Evolutionary conservation across 2,888 invertebrate species (phyloP).

Genomic region (Abrostola tripartita): DNA sequence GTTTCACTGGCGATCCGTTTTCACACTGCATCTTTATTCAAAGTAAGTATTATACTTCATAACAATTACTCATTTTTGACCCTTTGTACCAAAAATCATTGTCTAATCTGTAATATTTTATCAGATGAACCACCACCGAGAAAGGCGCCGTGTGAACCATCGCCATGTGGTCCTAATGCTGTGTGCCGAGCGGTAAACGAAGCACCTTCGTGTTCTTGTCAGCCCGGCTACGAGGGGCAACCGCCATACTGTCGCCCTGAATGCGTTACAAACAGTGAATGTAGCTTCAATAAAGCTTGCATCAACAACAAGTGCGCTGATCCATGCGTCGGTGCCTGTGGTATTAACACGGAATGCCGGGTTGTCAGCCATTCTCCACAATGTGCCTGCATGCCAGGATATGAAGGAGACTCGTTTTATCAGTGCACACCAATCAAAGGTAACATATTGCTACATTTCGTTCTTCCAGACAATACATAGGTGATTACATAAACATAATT

Average conservation of each 20-base stretch:
- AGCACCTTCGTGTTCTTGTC: slow-evolving; percentile 91
- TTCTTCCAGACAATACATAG: background rate
- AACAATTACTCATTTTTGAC: background rate
- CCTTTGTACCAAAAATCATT: background rate
- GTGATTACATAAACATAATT: too few relatives aligned
- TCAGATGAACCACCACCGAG: slow-evolving; percentile 69
- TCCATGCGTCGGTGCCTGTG: slow-evolving; percentile 94
- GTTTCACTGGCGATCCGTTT: slow-evolving; percentile 94
- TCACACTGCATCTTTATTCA: slow-evolving; percentile 86
- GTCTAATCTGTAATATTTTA: slow-evolving; percentile 4
- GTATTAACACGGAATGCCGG: slow-evolving; percentile 92
- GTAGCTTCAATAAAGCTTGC: slow-evolving; percentile 92
- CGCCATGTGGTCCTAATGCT: slow-evolving; percentile 95
- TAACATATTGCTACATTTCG: slow-evolving; percentile 56
- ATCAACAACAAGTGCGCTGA: slow-evolving; percentile 93
- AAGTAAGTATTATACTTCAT: slow-evolving; percentile 65
- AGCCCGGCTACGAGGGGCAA: slow-evolving; percentile 91
- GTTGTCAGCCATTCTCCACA: slow-evolving; percentile 95
- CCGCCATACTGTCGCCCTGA: slow-evolving; percentile 94
- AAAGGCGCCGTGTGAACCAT: slow-evolving; percentile 89
- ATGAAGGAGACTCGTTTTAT: slow-evolving; percentile 93
- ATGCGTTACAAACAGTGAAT: slow-evolving; percentile 94
- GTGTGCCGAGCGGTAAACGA: slow-evolving; percentile 88
- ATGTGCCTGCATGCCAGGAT: slow-evolving; percentile 92
- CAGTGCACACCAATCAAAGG: slow-evolving; percentile 86